phyloP scores from a whole-genome alignment of 2,113 vertebrate species.

The Natator depressus region DNA sequence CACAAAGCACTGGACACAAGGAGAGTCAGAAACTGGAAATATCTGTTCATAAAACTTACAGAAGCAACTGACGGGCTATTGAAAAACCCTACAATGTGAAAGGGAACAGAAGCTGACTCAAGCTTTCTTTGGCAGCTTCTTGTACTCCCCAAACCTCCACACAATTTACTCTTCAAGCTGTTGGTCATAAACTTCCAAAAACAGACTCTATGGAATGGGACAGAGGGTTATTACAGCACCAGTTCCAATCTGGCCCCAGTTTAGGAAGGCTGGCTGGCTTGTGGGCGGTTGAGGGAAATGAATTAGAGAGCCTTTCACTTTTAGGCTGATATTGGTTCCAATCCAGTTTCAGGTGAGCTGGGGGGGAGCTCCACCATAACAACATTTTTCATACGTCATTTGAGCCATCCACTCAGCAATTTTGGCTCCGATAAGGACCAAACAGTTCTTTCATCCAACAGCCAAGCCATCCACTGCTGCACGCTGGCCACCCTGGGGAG shows the following conservation, averaged over 20 bases:
- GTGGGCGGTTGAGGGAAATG: rapidly evolving
- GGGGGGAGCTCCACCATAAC: too few species aligned
- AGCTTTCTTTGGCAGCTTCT: slow-evolving; percentile 30
- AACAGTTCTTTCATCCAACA: background rate
- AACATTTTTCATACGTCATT: background rate
- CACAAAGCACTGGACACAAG: background rate
- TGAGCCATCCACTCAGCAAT: background rate
- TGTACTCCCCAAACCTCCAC: background rate
- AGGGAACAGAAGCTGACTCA: slow-evolving; percentile 42
- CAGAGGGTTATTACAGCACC: background rate
- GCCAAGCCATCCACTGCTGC: background rate
- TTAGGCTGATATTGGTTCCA: rapidly evolving
- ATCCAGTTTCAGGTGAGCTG: background rate
- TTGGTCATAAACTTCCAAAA: background rate
- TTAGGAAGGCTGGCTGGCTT: background rate
- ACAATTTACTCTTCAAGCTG: rapidly evolving
- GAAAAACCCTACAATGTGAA: slow-evolving; percentile 3
- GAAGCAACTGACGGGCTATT: background rate
- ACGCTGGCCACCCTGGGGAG: rapidly evolving
- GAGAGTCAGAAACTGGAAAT: slow-evolving; percentile 45
- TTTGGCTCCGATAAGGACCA: background rate
- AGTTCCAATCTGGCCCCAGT: too few species aligned
- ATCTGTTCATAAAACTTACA: slow-evolving; percentile 49
- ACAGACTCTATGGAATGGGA: rapidly evolving
- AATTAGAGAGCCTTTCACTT: background rate